Base-by-base conservation (phyloP, 2,888 invertebrate genomes). In the Celastrina argiolus region DNA sequence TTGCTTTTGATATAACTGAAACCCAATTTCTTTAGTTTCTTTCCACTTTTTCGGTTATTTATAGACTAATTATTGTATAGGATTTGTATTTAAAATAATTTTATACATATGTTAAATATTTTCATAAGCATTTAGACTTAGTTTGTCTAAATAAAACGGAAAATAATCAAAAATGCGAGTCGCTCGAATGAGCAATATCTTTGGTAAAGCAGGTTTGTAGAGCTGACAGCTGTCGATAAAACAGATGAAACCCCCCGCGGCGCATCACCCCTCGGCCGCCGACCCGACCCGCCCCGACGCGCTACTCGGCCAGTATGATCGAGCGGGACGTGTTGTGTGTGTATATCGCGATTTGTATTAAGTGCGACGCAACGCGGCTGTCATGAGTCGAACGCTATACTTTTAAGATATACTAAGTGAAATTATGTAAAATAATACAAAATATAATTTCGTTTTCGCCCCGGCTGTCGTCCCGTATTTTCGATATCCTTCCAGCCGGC, bases 401-500 rank as follows among this genome's bases (percentile, higher is more conserved):
- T 83, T 81, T 80, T 79, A 78, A 82, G 76, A 81, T 82, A 76
- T 82, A 84, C 85, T 88, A 84, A 88, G 88, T 89, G 88, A 88
- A 88, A 90, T 89, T 85, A 90, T 90, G 91, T 87, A 85, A 89
- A 81, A 84, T 94, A 81, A 94, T 94, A 68, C 69, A 71, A 67
- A 71, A 70, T 66, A 71, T 71, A 71, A 71, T 69, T 69, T 74
- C 94, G 94, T 69, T 93, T 93, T 72, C 92, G 93, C 79, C 81
- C 80, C 78, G 78, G 86, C 75, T 93, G 94, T 70, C 93, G 93
- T 70, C 93, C 94, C 73, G 94, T 94, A 74, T 73, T 73, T 73
- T 72, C 70, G 70, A 73, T 74, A 71, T 74, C 70, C 94, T 94
- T 67, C 95, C 94, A 71, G 95, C 96, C 78, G 96, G 96, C 86